Percentiles rank a stretch among this genome's conserved stretches.
These are phyloP conservation scores for Remorina albescens DNA, from an alignment of 2,797 vertebrate species.

Conservation along the genomic window DNA sequence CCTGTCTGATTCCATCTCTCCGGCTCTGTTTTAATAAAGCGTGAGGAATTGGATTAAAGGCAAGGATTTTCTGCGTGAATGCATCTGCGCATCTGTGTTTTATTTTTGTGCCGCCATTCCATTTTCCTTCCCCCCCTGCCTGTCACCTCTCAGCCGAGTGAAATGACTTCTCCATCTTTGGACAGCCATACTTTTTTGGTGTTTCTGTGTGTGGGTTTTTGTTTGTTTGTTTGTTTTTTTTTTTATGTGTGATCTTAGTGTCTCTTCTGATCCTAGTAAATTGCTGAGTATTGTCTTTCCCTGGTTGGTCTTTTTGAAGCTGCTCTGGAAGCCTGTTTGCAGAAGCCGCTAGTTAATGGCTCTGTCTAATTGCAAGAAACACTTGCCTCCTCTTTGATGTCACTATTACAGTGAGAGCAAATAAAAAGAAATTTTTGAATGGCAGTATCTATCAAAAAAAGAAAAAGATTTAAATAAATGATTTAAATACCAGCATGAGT, in stretches of 20 bases:
- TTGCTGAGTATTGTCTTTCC: background rate
- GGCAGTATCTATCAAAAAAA: background rate
- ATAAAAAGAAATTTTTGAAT: background rate
- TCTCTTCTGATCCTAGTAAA: background rate
- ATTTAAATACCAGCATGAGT: background rate
- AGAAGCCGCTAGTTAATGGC: slow-evolving; percentile 17
- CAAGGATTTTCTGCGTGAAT: slow-evolving; percentile 78
- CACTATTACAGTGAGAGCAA: slow-evolving; percentile 2
- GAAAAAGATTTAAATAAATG: background rate
- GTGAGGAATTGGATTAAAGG: slow-evolving; percentile 80
- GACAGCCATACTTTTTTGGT: slow-evolving; percentile 26
- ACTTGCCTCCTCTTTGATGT: background rate
- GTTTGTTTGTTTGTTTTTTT: slow-evolving; percentile 9
- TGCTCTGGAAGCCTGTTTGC: too few species aligned
- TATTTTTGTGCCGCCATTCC: slow-evolving; percentile 66
- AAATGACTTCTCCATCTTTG: slow-evolving; percentile 46
- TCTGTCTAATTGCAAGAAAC: slow-evolving; percentile 23
- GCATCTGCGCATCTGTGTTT: slow-evolving; percentile 75
- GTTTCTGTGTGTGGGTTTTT: slow-evolving; percentile 3
- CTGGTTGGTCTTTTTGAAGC: background rate
- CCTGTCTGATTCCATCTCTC: slow-evolving; percentile 59
- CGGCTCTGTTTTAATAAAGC: slow-evolving; percentile 77
- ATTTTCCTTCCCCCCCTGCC: slow-evolving; percentile 32
- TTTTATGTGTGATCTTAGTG: background rate
- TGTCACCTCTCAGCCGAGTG: slow-evolving; percentile 18